Base-by-base conservation (phyloP, 2,797 vertebrate species). In the Alcedo quadribrachys region DNA sequence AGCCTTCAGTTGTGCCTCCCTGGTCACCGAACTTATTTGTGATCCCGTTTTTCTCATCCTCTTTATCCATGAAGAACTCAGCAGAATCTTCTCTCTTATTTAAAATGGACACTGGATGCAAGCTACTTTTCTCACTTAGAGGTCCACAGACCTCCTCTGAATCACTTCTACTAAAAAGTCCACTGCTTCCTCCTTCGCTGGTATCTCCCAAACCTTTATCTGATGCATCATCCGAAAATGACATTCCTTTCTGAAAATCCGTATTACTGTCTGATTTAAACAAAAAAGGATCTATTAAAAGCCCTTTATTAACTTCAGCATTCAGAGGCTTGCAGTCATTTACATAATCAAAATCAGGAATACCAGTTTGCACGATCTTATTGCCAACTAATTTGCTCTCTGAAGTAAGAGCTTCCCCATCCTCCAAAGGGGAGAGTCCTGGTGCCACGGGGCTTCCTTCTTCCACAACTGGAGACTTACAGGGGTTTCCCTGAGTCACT, bases 401-500 rank as follows among this genome's bases (percentile, higher is more conserved):
- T 5, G 98, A 97, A 96, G 97, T 97, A 89, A 98, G 94, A 77
- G 97, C 90, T 78, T 97, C 98, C 83, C 97, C 96, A 89, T 98
- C 98, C 96, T 98, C 98, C 14, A 98, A 95, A 9, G 98, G 98
- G 5, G 98, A 98, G 54, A 98, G 97, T 78, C 98, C 98, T 1
- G 98, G 98, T 43, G 96, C 98, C 63, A 96, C 0, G 0, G 98
- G 98, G 88, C 98, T 98, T 97, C 96, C 79, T 65, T 96, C 94
- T 88, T 97, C 97, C 50, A 93, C 95, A 85, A 81, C 86, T 32
- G 97, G 70, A 65, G 98, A 96, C 57, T 97, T 97, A 51, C 93
- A 93, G 20, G 95, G 79, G 87, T 98, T 98, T 65, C 97, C 87
- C 69, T 96, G 98, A 69, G 98, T 96, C 82, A 99, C 95, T 9